These are phyloP conservation scores for Drosophila murphyi DNA, from an alignment of 1,140 invertebrate species.

Conservation along the genomic window DNA sequence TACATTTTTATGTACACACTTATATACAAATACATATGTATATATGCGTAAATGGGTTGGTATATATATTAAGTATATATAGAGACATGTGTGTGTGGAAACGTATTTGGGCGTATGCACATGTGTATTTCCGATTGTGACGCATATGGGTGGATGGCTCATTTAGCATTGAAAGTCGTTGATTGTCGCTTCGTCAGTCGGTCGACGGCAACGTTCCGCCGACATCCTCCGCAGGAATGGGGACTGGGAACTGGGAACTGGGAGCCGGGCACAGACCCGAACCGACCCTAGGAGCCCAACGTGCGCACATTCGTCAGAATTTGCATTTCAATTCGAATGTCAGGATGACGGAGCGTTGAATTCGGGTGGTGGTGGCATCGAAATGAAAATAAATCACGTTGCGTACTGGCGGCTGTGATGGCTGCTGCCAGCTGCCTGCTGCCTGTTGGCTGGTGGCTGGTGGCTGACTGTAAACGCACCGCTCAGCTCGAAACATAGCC, in stretches of 20 bases:
- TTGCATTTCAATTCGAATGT: constrained; percentile 82
- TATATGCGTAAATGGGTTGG: constrained; percentile 8
- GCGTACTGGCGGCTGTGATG: constrained; percentile 20
- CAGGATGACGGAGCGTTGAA: constrained; percentile 77
- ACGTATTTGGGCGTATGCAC: constrained; percentile 43
- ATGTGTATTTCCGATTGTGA: constrained; percentile 57
- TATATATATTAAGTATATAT: constrained; percentile 14
- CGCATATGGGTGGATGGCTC: constrained; percentile 68
- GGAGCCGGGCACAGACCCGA: neutral
- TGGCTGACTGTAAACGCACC: constrained; percentile 38
- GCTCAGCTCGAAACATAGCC: constrained; percentile 62
- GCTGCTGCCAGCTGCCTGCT: neutral
- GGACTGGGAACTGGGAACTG: no score
- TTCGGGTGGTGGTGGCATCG: constrained; percentile 69
- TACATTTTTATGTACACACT: constrained; percentile 2
- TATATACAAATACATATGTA: constrained; percentile 16
- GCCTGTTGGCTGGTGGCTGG: constrained; percentile 4
- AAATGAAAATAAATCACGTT: constrained; percentile 82
- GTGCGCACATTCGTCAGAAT: constrained; percentile 81
- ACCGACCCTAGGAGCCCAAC: constrained; percentile 51
- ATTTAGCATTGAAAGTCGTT: constrained; percentile 66
- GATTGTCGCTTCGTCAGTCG: constrained; percentile 53
- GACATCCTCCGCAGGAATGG: constrained; percentile 17
- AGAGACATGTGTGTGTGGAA: constrained; percentile 4
- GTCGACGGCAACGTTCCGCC: constrained; percentile 25